Conservation (phyloP, 2,113 vertebrate species). For the Myxocyprinus asiaticus region DNA sequence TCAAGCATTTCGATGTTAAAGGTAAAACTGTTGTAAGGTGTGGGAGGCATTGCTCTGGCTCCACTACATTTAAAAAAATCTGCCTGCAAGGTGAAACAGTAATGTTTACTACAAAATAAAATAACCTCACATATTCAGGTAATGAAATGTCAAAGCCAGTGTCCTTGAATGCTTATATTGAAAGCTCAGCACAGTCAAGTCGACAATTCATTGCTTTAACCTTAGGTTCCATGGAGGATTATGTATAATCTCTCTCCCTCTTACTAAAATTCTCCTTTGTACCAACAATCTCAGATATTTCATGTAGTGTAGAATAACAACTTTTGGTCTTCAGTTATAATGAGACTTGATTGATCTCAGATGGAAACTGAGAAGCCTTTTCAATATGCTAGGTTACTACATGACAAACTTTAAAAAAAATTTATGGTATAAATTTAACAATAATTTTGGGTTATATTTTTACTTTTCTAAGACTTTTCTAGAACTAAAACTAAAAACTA, state of each 20-base stretch:
- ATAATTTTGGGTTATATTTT: too few relatives aligned
- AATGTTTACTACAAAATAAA: neutral
- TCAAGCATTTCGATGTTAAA: neutral
- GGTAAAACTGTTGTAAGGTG: too few relatives aligned
- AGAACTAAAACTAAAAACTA: too few relatives aligned
- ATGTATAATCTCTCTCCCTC: neutral
- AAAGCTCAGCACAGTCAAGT: slow-evolving; percentile 5
- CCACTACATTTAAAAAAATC: neutral
- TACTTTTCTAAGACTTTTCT: too few relatives aligned
- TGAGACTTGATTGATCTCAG: neutral
- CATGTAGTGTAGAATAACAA: neutral
- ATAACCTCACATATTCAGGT: neutral
- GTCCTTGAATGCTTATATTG: slow-evolving; percentile 40
- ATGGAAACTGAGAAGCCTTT: neutral
- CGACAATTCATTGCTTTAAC: slow-evolving; percentile 1
- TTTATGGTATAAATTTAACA: too few relatives aligned
- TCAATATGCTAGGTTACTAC: too few relatives aligned
- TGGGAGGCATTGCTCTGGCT: neutral
- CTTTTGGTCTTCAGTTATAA: neutral
- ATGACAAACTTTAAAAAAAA: too few relatives aligned
- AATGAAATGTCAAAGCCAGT: slow-evolving; percentile 18
- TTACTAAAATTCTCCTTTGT: neutral
- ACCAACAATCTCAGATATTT: neutral
- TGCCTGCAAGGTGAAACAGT: neutral
- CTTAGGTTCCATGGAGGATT: neutral